These are phyloP conservation scores for Fringilla coelebs DNA, from an alignment of 2,797 vertebrate species.

Conservation along the genomic window DNA sequence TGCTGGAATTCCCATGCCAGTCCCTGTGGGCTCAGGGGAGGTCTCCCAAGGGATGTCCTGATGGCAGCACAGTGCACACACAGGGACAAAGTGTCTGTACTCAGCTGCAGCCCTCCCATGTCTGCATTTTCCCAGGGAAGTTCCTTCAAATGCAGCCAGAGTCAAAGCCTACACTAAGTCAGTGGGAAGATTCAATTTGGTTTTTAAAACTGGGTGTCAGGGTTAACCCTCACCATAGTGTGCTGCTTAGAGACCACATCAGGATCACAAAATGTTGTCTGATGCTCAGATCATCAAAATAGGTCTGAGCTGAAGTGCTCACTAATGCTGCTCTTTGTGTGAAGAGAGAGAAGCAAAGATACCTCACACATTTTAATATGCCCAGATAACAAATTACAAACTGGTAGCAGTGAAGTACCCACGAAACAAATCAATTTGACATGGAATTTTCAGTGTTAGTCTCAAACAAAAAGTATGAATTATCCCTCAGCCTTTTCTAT, in stretches of 20 bases:
- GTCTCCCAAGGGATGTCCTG: too few relatives aligned
- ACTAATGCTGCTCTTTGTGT: not conserved
- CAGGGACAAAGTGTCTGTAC: rapidly evolving
- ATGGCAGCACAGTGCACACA: not conserved
- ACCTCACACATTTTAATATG: not conserved
- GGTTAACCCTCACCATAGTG: rapidly evolving
- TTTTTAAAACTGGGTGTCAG: not conserved
- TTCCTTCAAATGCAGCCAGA: not conserved
- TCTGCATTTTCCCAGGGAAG: not conserved
- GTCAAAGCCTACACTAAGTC: not conserved
- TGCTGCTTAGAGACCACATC: not conserved
- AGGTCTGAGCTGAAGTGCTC: not conserved
- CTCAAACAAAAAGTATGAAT: not conserved
- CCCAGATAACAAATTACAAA: not conserved
- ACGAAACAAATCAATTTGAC: not conserved
- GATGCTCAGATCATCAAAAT: not conserved
- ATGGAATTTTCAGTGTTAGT: not conserved
- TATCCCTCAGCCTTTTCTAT: not conserved
- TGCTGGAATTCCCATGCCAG: rapidly evolving
- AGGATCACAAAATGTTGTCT: not conserved
- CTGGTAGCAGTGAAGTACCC: not conserved
- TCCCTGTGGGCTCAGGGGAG: not conserved
- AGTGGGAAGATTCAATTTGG: not conserved
- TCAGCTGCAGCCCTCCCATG: not conserved
- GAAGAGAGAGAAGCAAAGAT: not conserved